Percentiles rank a stretch among this genome's conserved stretches.
These are phyloP conservation scores for Tribolium freemani DNA, from an alignment of 2,888 invertebrate genomes.

Conservation along the genomic window DNA sequence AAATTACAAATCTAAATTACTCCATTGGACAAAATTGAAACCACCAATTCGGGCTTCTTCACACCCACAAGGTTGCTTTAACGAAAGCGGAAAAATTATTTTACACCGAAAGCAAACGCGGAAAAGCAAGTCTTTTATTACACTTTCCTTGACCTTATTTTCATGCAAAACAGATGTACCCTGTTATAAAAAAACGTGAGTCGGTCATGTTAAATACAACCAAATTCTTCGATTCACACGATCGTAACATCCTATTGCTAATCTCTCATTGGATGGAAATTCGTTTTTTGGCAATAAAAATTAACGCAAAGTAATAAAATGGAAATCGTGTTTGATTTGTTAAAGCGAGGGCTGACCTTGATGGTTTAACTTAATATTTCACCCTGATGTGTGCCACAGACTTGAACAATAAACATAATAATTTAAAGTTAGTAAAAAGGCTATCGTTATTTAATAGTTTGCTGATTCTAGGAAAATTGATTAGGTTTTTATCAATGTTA, in stretches of 20 bases:
- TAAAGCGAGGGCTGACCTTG: too few species aligned
- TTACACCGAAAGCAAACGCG: too few species aligned
- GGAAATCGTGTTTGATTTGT: neutral
- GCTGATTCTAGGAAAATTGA: neutral
- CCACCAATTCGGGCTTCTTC: slow-evolving; percentile 18
- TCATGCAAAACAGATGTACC: neutral
- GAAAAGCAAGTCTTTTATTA: too few species aligned
- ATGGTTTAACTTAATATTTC: too few species aligned
- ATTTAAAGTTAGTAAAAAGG: neutral
- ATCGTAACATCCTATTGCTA: neutral
- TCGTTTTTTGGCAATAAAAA: neutral
- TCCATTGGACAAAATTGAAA: neutral
- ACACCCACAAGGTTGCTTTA: slow-evolving; percentile 8
- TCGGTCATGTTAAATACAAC: neutral
- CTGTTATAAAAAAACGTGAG: neutral
- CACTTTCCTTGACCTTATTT: neutral
- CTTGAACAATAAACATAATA: too few species aligned
- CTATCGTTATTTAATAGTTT: slow-evolving; percentile 6
- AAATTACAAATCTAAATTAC: slow-evolving; percentile 2
- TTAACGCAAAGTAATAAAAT: neutral
- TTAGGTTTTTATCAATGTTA: slow-evolving; percentile 5
- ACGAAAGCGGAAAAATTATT: neutral
- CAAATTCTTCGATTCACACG: neutral
- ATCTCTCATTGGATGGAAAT: neutral
- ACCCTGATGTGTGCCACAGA: too few species aligned